Conservation (phyloP, 2,113 vertebrate species). For the Elephas maximus region DNA sequence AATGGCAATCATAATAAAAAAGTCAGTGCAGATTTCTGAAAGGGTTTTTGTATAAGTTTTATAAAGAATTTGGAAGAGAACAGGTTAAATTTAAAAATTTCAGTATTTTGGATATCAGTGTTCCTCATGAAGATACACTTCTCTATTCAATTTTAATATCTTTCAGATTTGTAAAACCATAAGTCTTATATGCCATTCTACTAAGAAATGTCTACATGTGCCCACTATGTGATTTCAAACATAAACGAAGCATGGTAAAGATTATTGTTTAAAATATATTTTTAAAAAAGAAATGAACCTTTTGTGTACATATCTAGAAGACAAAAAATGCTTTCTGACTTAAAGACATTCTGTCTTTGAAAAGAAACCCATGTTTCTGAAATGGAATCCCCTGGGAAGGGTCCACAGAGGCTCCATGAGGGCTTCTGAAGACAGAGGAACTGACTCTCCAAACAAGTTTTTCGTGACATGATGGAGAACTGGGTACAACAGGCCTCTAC, state of each 20-base stretch:
- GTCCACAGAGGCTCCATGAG: background rate
- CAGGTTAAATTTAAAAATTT: conserved; percentile 69
- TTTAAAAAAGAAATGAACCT: conserved; percentile 83
- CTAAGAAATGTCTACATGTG: conserved; percentile 61
- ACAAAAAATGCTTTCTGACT: background rate
- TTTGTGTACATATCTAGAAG: background rate
- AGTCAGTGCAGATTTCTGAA: no score
- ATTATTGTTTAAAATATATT: conserved; percentile 95
- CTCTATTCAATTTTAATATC: conserved; percentile 83
- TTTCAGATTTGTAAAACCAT: conserved; percentile 84
- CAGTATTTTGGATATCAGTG: conserved; percentile 80
- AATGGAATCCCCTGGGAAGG: conserved; percentile 13
- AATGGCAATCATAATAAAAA: no score
- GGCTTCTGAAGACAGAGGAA: background rate
- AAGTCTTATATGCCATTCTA: conserved; percentile 89
- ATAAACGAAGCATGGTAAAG: conserved; percentile 92
- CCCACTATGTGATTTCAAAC: conserved; percentile 64
- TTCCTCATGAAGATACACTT: conserved; percentile 84
- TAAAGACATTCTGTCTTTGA: background rate
- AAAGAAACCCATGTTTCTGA: conserved; percentile 17
- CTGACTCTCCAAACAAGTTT: background rate
- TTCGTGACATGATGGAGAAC: background rate
- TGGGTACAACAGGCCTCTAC: background rate
- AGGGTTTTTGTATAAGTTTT: no score
- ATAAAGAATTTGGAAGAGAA: conserved; percentile 9